Evolutionary conservation across 2,888 invertebrate genomes (phyloP), one percentile per base, ranked within the genome.

Genomic region (Archaeoteleia sp.): DNA sequence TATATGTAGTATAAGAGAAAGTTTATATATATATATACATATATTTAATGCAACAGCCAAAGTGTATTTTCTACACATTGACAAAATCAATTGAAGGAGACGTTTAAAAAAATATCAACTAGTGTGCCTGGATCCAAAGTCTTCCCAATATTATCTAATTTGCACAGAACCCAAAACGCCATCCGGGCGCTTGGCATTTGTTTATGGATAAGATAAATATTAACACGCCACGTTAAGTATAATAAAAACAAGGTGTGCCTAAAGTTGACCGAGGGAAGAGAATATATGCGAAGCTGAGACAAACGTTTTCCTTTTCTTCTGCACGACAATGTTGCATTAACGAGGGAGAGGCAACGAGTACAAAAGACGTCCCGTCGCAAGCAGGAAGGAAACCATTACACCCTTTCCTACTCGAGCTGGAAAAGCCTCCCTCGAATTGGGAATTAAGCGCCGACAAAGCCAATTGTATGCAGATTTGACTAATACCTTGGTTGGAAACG

Each of bases 41-140:
- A 34, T 17, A 12, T 37, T 42, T n/a, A 27, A 30, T 30, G 10
- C 9, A 10, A 30, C 9, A 30, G 6, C 1, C 30, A 1, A 30
- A 30, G 9, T 30, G 30, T 30, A 30, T 30, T 30, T 30, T 30
- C 30, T 30, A 30, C 10, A n/a, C 23, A 23, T 23, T 6, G 23
- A n/a, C n/a, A n/a, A n/a, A n/a, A n/a, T n/a, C n/a, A n/a, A n/a
- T n/a, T n/a, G n/a, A n/a, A n/a, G 20, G 20, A 20, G 20, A 20
- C 20, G 20, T 20, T 20, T 5, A 5, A 20, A 20, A 20, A 32
- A 37, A 7, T 49, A 9, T n/a, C n/a, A 48, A 67, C 75, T 77
- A 71, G 77, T 71, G 82, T 82, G 82, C 82, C 82, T 82, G 72
- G n/a, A 82, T 82, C 74, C 69, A 74, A 74, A 73, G 82, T 82